Evolutionary conservation across 1,140 invertebrate genomes (phyloP).

Genomic region (Pseudomyrmex dendroicus): DNA sequence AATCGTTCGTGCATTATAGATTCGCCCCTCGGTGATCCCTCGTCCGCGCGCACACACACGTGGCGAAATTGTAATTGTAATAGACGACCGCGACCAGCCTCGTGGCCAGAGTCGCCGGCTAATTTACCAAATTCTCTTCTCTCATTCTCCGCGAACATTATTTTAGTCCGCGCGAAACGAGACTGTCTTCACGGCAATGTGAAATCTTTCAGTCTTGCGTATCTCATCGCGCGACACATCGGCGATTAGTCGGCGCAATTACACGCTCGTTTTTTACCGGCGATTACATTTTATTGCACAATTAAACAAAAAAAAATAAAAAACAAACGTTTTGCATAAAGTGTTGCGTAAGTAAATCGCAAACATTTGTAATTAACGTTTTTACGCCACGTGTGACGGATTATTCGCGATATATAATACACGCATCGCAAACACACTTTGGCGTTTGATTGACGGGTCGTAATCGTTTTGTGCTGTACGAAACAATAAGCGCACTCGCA

Average conservation of each 20-base stretch:
- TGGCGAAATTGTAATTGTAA: neutral
- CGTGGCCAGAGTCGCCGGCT: neutral
- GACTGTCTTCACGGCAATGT: too few species aligned
- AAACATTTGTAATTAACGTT: too few species aligned
- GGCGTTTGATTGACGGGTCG: neutral
- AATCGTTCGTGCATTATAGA: constrained; percentile 36
- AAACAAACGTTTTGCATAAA: too few species aligned
- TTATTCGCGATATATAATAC: neutral
- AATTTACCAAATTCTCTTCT: neutral
- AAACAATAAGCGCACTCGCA: constrained; percentile 25
- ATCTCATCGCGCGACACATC: too few species aligned
- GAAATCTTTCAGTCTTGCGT: too few species aligned
- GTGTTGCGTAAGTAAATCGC: too few species aligned
- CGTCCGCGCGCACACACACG: neutral
- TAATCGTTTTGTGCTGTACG: constrained; percentile 1
- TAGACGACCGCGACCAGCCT: neutral
- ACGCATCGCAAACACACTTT: neutral
- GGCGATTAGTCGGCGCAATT: too few species aligned
- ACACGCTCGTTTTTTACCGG: too few species aligned
- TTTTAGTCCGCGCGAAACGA: neutral
- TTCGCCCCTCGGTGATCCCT: constrained; percentile 37
- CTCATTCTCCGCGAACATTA: neutral
- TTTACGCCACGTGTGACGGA: too few species aligned
- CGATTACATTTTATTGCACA: too few species aligned
- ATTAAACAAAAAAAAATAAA: too few species aligned